Conservation (phyloP, 2,797 vertebrate species). For the Ispidina lecontei region DNA sequence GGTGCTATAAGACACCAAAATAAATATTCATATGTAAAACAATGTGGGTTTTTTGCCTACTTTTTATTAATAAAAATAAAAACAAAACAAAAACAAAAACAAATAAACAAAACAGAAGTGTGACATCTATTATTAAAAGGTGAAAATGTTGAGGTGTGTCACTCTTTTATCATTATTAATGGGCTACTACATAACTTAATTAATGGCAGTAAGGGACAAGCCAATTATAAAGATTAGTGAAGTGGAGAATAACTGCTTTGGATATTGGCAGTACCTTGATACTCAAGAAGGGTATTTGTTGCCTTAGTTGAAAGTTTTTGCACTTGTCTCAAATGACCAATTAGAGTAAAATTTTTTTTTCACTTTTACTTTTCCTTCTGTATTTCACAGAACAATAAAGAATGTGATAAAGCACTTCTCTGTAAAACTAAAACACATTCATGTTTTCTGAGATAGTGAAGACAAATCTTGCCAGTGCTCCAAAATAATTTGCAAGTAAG, state of each 20-base stretch:
- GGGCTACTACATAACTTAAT: conserved; percentile 96
- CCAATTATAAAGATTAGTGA: conserved; percentile 98
- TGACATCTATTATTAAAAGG: conserved; percentile 84
- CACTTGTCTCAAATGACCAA: neutral
- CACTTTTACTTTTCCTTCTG: no score
- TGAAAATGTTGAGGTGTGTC: conserved; percentile 88
- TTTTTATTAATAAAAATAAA: conserved; percentile 32
- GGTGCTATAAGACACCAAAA: conserved; percentile 87
- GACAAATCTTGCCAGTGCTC: conserved; percentile 29
- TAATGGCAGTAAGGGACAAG: conserved; percentile 96
- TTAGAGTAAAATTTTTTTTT: neutral
- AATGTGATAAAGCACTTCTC: neutral
- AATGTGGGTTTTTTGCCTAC: conserved; percentile 35
- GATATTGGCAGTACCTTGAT: conserved; percentile 81
- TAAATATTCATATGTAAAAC: conserved; percentile 64
- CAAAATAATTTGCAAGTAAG: conserved; percentile 64
- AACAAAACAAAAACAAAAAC: neutral
- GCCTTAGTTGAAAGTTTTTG: conserved; percentile 60
- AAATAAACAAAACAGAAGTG: conserved; percentile 55
- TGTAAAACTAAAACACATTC: neutral
- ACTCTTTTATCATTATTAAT: conserved; percentile 90
- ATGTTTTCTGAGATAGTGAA: neutral
- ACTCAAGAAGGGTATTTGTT: conserved; percentile 77
- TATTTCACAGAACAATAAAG: neutral
- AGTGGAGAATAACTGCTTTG: conserved; percentile 94